Evolutionary conservation across 2,113 vertebrate genomes (phyloP).

Genomic region (Cynoglossus semilaevis): DNA sequence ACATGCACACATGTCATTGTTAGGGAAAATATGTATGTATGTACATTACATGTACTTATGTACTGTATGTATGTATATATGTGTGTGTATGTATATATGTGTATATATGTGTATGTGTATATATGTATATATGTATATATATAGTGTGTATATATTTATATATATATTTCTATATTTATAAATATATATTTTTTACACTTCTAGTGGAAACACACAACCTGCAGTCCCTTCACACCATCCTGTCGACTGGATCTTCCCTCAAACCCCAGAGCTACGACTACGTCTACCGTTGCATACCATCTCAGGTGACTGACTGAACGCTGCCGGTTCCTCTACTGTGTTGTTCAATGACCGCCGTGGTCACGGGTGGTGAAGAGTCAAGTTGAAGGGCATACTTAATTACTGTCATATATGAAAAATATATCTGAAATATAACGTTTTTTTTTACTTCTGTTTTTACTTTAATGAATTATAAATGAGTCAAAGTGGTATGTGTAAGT

Average conservation of each 20-base stretch:
- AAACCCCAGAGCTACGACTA: constrained; percentile 94
- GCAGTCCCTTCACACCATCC: constrained; percentile 89
- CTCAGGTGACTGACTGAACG: constrained; percentile 79
- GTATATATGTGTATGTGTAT: background rate
- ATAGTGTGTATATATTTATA: background rate
- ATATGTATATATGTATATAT: background rate
- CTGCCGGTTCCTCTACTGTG: background rate
- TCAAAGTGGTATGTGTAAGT: background rate
- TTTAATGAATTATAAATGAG: too few species aligned
- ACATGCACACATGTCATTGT: too few species aligned
- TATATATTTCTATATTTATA: too few species aligned
- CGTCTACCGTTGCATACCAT: constrained; percentile 91
- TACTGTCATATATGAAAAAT: too few species aligned
- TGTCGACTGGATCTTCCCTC: constrained; percentile 92
- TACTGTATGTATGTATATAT: too few species aligned
- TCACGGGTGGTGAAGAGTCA: too few species aligned
- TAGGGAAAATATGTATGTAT: too few species aligned
- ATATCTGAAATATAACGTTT: too few species aligned
- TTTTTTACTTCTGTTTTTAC: too few species aligned
- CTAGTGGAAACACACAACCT: constrained; percentile 89
- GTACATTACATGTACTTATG: too few species aligned
- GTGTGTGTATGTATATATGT: too few species aligned
- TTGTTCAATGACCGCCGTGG: background rate
- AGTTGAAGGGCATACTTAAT: too few species aligned
- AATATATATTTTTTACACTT: background rate